phyloP scores from a whole-genome alignment of 2,888 invertebrate species.

The Smittia sp. region DNA sequence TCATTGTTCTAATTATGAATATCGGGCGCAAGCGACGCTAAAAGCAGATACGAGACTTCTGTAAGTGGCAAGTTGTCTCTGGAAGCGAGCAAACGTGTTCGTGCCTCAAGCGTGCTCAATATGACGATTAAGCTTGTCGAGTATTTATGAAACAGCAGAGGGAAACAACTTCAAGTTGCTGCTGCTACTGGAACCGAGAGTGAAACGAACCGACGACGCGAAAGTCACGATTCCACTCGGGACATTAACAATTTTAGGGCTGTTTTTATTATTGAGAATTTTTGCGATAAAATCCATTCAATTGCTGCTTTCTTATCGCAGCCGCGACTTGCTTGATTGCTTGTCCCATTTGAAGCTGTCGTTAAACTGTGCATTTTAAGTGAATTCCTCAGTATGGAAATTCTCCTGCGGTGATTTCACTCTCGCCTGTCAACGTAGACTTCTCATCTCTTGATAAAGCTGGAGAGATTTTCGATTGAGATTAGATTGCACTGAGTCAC shows the following conservation, averaged over 20 bases:
- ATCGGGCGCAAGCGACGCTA: background rate
- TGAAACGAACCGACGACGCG: background rate
- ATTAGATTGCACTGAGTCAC: too few species aligned
- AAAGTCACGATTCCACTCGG: background rate
- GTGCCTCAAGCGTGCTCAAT: background rate
- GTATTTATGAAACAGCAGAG: background rate
- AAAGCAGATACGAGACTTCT: slow-evolving; percentile 1
- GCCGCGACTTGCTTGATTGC: background rate
- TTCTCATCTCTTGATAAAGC: too few species aligned
- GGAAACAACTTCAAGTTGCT: background rate
- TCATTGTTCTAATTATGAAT: background rate
- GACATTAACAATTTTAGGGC: background rate
- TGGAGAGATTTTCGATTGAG: too few species aligned
- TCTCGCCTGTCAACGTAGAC: too few species aligned
- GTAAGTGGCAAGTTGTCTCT: slow-evolving; percentile 13
- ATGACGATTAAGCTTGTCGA: slow-evolving; percentile 14
- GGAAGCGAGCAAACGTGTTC: background rate
- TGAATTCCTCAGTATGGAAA: too few species aligned
- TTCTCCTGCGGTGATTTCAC: too few species aligned
- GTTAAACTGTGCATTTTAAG: too few species aligned
- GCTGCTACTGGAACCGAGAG: background rate
- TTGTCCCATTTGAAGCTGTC: too few species aligned
- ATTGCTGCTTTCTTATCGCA: background rate
- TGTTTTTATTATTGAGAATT: background rate
- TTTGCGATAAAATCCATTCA: background rate